Evolutionary conservation across 2,888 invertebrate genomes (phyloP), one percentile per base, ranked within the genome.

Genomic region (Yponomeuta sedellus): DNA sequence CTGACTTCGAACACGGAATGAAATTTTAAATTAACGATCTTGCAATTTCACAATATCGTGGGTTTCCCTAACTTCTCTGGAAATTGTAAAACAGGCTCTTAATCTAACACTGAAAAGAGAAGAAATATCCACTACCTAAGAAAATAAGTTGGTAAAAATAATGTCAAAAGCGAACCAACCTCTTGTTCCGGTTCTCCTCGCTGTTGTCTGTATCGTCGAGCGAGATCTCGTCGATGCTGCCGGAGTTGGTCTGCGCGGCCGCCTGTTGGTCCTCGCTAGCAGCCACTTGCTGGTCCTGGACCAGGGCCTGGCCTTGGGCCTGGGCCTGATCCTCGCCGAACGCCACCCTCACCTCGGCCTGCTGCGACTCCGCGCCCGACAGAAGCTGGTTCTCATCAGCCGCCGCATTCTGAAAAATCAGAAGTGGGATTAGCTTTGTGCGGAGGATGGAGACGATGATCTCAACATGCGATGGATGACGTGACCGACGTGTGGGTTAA

Each of bases 101-200:
- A 6, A 8, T 34, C 34, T 34, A 34, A 34, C 34, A 8, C 3
- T 34, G 34, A 34, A 34, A 34, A 0, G 34, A 34, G 8, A 8
- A 34, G 34, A 34, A 34, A 34, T 34, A 25, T 2, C 5, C 5
- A 34, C 34, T 34, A 52, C 16, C 12, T 1, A 12, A 16, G 44
- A 16, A 16, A 52, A 16, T 16, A 16, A 52, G 5, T 16, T 3
- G 2, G 16, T 16, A 3, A 52, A 52, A 2, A 16, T 28, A 25
- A 25, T 16, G 3, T 28, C 19, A n/a, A 64, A 56, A 1, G 19
- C 22, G 10, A 57, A 40, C 66, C 11, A 11, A 66, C 92, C 97
- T 93, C 85, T 97, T 97, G 85, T 96, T 95, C 78, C 97, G 93
- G 84, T 95, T 95, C 81, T 96, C 95, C 78, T 96, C 94, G 76